Percentiles rank a stretch among this genome's conserved stretches.
phyloP scores from a whole-genome alignment of 1,140 invertebrate species.

The Drosophila nikananu region DNA sequence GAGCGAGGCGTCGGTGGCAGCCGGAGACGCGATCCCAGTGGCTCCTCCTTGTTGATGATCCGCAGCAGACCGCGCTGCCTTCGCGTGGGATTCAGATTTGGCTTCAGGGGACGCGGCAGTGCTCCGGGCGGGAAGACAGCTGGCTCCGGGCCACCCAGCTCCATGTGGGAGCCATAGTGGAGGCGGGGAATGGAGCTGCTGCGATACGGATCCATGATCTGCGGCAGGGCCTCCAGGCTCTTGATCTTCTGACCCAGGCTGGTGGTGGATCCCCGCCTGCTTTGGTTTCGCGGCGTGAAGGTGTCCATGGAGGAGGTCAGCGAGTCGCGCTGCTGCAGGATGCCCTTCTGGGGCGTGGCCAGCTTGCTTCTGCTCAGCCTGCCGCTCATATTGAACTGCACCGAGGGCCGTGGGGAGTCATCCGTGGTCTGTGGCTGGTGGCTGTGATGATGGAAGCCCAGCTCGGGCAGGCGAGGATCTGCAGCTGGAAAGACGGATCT shows the following conservation, averaged over 20 bases:
- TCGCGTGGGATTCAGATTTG: constrained; percentile 81
- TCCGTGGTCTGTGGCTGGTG: constrained; percentile 47
- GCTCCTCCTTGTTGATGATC: constrained; percentile 67
- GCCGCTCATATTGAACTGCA: constrained; percentile 82
- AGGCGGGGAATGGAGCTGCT: constrained; percentile 75
- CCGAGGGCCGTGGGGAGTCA: constrained; percentile 80
- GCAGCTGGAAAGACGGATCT: constrained; percentile 58
- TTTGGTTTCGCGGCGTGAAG: constrained; percentile 55
- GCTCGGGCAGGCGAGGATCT: constrained; percentile 62
- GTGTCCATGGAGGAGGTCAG: constrained; percentile 77
- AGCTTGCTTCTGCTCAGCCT: constrained; percentile 71
- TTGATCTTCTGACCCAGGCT: constrained; percentile 61
- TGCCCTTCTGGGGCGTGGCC: constrained; percentile 71
- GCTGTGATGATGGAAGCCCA: constrained; percentile 13
- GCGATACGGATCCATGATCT: constrained; percentile 68
- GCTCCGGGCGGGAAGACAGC: constrained; percentile 74
- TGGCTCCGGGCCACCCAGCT: constrained; percentile 55
- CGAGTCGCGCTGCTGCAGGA: constrained; percentile 76
- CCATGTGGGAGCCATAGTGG: constrained; percentile 64
- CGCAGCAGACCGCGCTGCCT: constrained; percentile 71
- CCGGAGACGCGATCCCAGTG: constrained; percentile 22
- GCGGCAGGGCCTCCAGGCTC: constrained; percentile 71
- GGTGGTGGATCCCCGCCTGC: constrained; percentile 51
- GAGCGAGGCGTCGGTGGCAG: constrained; percentile 52
- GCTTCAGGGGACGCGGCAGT: constrained; percentile 75